phyloP scores from a whole-genome alignment of 2,113 vertebrate genomes.

The Pseudonaja textilis region DNA sequence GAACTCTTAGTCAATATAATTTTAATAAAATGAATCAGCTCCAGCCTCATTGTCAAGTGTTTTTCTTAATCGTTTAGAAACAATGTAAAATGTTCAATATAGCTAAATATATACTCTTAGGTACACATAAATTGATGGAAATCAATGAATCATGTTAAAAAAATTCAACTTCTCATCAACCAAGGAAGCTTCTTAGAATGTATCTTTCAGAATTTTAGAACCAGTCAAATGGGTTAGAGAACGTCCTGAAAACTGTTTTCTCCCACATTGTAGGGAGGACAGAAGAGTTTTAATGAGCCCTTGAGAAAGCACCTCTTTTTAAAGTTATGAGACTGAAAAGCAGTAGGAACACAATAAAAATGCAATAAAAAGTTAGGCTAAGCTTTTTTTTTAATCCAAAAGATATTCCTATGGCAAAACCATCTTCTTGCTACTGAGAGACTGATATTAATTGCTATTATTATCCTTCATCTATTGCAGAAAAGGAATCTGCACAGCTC shows the following conservation, averaged over 20 bases:
- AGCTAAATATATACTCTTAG: not conserved
- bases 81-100: not conserved
- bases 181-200: not conserved
- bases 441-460: not conserved
- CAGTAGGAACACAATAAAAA: not conserved
- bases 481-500: not conserved
- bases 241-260: not conserved
- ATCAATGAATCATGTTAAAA: not conserved
- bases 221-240: not conserved
- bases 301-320: not conserved
- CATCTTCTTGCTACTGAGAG: not conserved
- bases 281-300: not conserved
- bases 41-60: not conserved
- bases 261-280: not conserved
- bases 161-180: not conserved
- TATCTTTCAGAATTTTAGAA: not conserved
- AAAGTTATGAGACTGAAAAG: not conserved
- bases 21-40: not conserved
- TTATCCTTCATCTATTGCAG: not conserved
- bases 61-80: not conserved
- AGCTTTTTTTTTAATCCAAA: not conserved
- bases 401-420: not conserved
- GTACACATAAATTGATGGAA: not conserved
- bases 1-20: not conserved
- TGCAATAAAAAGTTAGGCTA: not conserved